phyloP scores from a whole-genome alignment of 2,797 vertebrate genomes.

The Onychomys leucogaster region DNA sequence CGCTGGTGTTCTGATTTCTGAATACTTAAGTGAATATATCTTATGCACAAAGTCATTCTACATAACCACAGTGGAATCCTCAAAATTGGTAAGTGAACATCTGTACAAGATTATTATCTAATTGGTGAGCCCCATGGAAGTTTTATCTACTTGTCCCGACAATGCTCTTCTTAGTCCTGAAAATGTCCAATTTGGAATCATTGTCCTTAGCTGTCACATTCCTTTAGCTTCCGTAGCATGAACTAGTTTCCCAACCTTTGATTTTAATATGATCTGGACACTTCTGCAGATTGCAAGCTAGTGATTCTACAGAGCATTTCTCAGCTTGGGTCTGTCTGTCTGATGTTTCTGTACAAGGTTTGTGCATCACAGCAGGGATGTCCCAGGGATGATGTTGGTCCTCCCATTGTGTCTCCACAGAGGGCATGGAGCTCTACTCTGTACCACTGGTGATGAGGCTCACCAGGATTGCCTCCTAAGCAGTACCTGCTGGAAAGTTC shows the following conservation, averaged over 20 bases:
- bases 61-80: background rate
- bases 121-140: background rate
- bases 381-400: background rate
- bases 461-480: background rate
- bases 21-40: background rate
- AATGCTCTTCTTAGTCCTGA: background rate
- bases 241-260: background rate
- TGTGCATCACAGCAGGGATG: background rate
- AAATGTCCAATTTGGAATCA: background rate
- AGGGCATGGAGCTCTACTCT: fast-evolving
- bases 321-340: background rate
- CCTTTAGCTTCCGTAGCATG: background rate
- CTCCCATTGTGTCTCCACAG: fast-evolving
- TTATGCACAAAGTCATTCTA: background rate
- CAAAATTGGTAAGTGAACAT: background rate
- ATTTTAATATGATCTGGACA: background rate
- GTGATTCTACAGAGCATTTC: background rate
- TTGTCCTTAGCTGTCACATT: background rate
- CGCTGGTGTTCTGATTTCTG: background rate
- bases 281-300: background rate
- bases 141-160: background rate
- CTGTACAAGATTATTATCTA: background rate
- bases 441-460: background rate
- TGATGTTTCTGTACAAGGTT: background rate
- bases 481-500: background rate